Base-by-base conservation (phyloP, 2,113 vertebrate species). In the Equus przewalskii region DNA sequence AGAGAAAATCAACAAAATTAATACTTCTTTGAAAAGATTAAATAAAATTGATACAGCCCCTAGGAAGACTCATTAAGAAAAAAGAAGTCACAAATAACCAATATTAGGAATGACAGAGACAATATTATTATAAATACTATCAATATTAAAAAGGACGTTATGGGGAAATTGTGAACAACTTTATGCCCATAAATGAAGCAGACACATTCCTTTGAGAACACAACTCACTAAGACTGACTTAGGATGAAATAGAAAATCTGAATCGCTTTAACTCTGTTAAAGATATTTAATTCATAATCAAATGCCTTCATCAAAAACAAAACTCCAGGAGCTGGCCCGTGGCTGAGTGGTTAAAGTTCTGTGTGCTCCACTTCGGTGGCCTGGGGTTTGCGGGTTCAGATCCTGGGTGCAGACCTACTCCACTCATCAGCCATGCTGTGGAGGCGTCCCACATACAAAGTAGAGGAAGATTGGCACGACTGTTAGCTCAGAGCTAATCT, bases 21-120 rank as follows among this genome's bases (percentile, higher is more conserved):
- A 90, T 82, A 70, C 15, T 69, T 78, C 64, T 88, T 91, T 83
- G 64, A 88, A 94, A 85, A 70, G 41, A 67, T 78, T 46, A 88
- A 65, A 78, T 58, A 82, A 89, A 89, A 88, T 46, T 36, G 26
- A 72, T 46, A 75, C 1, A 51, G 36, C 9, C 6, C 28, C 46
- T 76, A 64, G 58, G 51, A 95, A 70, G 51, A 44, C 16, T 33
- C 79, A 83, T 91, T 14, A 67, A 81, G 22, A 58, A 76, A 65
- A 65, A 80, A 89, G 18, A 85, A 79, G 69, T 72, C n/a, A 67
- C 5, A 21, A 75, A 22, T 62, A 69, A 46, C 22, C 18, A 80
- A 49, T 46, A 28, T 69, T 60, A 95, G 11, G 22, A 94, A 80
- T 75, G 7, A 36, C 5, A 46, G 5, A 46, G 41, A 26, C 26